These are phyloP conservation scores for Listronotus bonariensis DNA, from an alignment of 1,140 invertebrate genomes.

Conservation along the genomic window DNA sequence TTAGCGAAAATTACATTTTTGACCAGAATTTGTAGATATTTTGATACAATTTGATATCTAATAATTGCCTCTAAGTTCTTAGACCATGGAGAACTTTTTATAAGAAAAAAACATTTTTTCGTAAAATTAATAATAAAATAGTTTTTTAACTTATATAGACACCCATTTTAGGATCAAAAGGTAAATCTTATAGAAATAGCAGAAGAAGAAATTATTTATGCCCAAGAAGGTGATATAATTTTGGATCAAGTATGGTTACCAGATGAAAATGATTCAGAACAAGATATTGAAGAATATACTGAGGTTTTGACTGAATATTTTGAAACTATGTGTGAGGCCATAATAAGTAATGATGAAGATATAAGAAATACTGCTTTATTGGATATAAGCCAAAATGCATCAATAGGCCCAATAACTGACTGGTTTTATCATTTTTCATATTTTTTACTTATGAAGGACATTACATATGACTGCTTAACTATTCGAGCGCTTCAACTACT, in stretches of 20 bases:
- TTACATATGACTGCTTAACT: constrained; percentile 49
- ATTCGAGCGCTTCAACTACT: constrained; percentile 47
- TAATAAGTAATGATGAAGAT: constrained; percentile 45
- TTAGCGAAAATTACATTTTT: too few relatives aligned
- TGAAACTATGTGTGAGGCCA: constrained; percentile 43
- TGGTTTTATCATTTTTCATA: constrained; percentile 54
- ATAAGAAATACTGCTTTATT: constrained; percentile 42
- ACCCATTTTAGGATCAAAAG: constrained; percentile 45
- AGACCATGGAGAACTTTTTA: too few relatives aligned
- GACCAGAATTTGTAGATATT: too few relatives aligned
- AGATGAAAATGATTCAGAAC: constrained; percentile 34
- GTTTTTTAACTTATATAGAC: too few relatives aligned
- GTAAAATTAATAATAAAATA: too few relatives aligned
- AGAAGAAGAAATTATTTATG: constrained; percentile 41
- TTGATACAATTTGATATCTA: too few relatives aligned
- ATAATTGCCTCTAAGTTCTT: too few relatives aligned
- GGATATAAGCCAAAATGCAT: constrained; percentile 47
- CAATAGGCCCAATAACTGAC: constrained; percentile 49
- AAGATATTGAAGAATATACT: constrained; percentile 20
- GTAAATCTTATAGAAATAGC: constrained; percentile 48
- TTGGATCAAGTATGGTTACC: constrained; percentile 45
- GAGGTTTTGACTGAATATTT: constrained; percentile 46
- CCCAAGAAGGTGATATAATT: constrained; percentile 42
- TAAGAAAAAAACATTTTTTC: too few relatives aligned
- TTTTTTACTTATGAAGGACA: constrained; percentile 49